These are phyloP conservation scores for Agrochola litura DNA, from an alignment of 2,888 invertebrate genomes.

Conservation along the genomic window DNA sequence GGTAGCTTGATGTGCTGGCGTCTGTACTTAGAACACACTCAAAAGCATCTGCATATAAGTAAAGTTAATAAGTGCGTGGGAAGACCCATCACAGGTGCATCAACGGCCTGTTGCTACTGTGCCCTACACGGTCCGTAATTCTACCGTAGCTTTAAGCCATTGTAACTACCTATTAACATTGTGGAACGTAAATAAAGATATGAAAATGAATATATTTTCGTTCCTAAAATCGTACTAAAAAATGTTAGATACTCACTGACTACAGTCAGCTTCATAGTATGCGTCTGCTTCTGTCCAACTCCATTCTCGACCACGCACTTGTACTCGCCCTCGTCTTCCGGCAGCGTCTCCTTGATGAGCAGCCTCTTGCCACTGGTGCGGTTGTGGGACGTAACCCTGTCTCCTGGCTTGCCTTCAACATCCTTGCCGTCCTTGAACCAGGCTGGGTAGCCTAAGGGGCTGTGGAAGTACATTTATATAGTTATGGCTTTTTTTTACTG, in stretches of 20 bases:
- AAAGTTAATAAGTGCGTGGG: no score
- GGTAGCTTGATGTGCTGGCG: no score
- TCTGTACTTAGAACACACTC: not conserved
- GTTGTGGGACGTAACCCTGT: constrained; percentile 83
- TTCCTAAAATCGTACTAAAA: not conserved
- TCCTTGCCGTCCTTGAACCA: constrained; percentile 82
- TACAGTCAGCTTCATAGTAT: constrained; percentile 78
- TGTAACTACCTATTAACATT: not conserved
- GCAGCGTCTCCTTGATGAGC: constrained; percentile 78
- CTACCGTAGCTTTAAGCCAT: not conserved
- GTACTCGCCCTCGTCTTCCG: constrained; percentile 80
- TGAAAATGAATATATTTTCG: not conserved
- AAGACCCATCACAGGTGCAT: no score
- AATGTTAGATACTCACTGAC: constrained; percentile 77
- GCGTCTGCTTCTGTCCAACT: constrained; percentile 76
- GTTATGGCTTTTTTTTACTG: not conserved
- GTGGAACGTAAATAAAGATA: not conserved
- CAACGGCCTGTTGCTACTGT: not conserved
- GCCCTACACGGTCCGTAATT: not conserved
- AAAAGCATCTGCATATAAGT: no score
- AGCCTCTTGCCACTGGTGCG: constrained; percentile 82
- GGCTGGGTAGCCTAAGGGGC: constrained; percentile 80
- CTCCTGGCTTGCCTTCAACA: constrained; percentile 64
- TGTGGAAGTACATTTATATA: constrained; percentile 55
- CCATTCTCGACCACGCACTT: constrained; percentile 80